These are phyloP conservation scores for Rhagoletis pomonella DNA, from an alignment of 1,140 invertebrate genomes.

Conservation along the genomic window DNA sequence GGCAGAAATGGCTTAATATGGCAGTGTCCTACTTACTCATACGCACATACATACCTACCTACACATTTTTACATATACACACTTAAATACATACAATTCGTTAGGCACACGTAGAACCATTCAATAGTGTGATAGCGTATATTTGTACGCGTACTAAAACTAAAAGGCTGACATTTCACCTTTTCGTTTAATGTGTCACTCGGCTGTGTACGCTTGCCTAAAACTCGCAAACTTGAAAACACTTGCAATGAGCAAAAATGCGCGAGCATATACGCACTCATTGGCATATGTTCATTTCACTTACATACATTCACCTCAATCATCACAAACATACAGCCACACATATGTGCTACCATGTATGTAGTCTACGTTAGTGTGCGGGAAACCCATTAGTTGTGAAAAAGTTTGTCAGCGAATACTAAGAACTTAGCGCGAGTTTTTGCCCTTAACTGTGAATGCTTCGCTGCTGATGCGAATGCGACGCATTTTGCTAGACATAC, in stretches of 20 bases:
- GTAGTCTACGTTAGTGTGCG: background rate
- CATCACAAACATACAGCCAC: background rate
- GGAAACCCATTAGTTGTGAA: slow-evolving; percentile 2
- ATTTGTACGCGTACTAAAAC: background rate
- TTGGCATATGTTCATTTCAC: background rate
- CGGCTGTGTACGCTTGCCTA: background rate
- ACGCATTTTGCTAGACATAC: background rate
- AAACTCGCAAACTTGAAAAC: too few relatives aligned
- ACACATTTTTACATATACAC: background rate
- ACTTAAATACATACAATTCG: background rate
- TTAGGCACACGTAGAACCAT: background rate
- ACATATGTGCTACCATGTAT: too few relatives aligned
- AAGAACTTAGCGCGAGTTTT: background rate
- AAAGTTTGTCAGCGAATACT: background rate
- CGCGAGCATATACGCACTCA: background rate
- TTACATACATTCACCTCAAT: background rate
- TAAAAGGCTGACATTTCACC: background rate
- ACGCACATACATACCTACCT: background rate
- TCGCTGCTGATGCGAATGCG: background rate
- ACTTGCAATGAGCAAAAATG: background rate
- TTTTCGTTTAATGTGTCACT: background rate
- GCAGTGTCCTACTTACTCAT: background rate
- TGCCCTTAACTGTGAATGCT: background rate
- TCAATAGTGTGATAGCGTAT: background rate
- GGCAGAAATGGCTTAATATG: background rate